Percentiles rank a stretch among this genome's conserved stretches.
These are phyloP conservation scores for Tanytarsus gracilentus DNA, from an alignment of 2,888 invertebrate species.

Conservation along the genomic window DNA sequence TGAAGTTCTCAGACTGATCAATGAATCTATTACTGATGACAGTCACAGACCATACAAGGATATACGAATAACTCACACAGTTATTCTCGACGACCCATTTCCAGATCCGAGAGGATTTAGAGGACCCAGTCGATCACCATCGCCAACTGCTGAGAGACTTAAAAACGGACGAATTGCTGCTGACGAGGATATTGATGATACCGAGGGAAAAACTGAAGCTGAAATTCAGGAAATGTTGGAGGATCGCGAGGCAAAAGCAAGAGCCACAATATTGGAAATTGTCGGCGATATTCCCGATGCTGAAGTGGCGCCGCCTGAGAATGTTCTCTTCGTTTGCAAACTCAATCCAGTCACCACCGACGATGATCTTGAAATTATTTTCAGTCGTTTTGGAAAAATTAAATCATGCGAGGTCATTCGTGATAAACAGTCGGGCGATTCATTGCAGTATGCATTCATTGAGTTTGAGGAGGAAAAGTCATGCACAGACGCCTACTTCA, in stretches of 20 bases:
- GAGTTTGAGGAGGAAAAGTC: conserved; percentile 88
- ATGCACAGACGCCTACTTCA: conserved; percentile 97
- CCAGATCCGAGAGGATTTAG: conserved; percentile 73
- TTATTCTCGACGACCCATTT: conserved; percentile 92
- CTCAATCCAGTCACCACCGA: conserved; percentile 96
- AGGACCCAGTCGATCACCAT: conserved; percentile 79
- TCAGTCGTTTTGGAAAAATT: conserved; percentile 91
- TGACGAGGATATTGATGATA: conserved; percentile 88
- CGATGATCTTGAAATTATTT: conserved; percentile 95
- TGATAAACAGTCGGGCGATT: conserved; percentile 86
- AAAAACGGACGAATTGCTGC: conserved; percentile 82
- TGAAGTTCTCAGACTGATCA: conserved; percentile 68
- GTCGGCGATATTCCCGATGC: conserved; percentile 96
- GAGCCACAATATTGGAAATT: conserved; percentile 96
- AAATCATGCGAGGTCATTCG: conserved; percentile 92
- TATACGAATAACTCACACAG: conserved; percentile 92
- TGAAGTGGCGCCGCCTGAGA: conserved; percentile 96
- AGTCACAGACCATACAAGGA: conserved; percentile 87
- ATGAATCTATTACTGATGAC: conserved; percentile 88
- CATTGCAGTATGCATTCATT: conserved; percentile 97
- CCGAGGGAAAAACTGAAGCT: conserved; percentile 69
- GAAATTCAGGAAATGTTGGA: conserved; percentile 82
- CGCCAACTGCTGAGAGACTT: conserved; percentile 71
- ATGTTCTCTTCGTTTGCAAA: conserved; percentile 98
- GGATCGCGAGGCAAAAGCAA: conserved; percentile 87